phyloP scores from a whole-genome alignment of 2,888 invertebrate species.

The Lasioglossum zephyrum region DNA sequence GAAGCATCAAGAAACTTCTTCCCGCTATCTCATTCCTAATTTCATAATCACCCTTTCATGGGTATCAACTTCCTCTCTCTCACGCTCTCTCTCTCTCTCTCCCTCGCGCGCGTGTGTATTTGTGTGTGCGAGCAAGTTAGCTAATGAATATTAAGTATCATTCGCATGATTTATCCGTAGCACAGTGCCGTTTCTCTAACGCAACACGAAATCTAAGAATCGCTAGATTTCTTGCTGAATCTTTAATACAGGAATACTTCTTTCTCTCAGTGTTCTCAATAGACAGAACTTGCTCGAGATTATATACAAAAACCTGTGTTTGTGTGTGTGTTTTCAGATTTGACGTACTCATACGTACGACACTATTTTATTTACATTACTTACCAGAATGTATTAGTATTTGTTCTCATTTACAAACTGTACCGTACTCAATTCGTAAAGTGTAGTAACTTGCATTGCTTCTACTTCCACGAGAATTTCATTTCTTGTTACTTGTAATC shows the following conservation, averaged over 20 bases:
- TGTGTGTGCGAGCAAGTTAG: conserved; percentile 51
- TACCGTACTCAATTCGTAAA: conserved; percentile 44
- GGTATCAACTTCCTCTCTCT: neutral
- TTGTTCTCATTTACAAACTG: conserved; percentile 37
- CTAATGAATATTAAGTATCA: conserved; percentile 60
- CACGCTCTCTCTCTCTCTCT: too few relatives aligned
- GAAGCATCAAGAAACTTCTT: conserved; percentile 54
- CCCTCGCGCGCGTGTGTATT: neutral
- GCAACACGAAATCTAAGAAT: conserved; percentile 33
- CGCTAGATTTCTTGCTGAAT: conserved; percentile 24
- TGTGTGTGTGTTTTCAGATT: conserved; percentile 24
- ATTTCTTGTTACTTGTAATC: conserved; percentile 29
- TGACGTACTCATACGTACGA: conserved; percentile 38
- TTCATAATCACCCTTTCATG: conserved; percentile 24
- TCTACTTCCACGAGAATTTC: conserved; percentile 50
- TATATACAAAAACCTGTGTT: conserved; percentile 53
- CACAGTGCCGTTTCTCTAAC: conserved; percentile 27
- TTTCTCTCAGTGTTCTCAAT: conserved; percentile 32
- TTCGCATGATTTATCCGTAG: conserved; percentile 39
- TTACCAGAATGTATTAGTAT: conserved; percentile 36
- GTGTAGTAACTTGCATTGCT: conserved; percentile 57
- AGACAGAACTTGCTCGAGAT: conserved; percentile 46
- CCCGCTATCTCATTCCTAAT: conserved; percentile 34
- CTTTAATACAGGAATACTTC: conserved; percentile 40
- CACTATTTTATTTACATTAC: conserved; percentile 61